Conservation (phyloP, 2,888 invertebrate species). For the Cerastis rubricosa region DNA sequence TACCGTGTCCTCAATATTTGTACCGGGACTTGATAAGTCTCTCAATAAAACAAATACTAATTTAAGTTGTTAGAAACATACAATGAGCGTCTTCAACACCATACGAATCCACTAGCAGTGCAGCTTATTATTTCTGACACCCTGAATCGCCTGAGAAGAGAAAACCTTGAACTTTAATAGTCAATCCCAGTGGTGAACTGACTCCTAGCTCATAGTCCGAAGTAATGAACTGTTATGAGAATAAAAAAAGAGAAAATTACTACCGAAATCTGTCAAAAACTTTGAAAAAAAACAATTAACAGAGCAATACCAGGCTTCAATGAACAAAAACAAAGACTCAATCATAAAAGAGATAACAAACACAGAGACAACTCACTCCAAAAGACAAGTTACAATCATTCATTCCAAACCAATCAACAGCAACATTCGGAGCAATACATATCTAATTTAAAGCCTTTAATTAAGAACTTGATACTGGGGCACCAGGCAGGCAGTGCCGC, state of each 20-base stretch:
- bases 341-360: background rate
- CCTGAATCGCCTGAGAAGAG: background rate
- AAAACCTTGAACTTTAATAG: no score
- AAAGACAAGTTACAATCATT: constrained; percentile 6
- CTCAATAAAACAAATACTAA: background rate
- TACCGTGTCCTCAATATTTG: background rate
- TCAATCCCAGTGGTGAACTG: no score
- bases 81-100: background rate
- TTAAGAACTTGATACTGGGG: constrained; percentile 54
- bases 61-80: background rate
- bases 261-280: background rate
- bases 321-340: background rate
- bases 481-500: constrained; percentile 32
- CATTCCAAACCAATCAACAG: constrained; percentile 24
- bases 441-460: constrained; percentile 54
- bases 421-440: constrained; percentile 36
- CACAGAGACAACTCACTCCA: background rate
- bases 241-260: background rate
- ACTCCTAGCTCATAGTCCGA: background rate
- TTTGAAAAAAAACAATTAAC: background rate
- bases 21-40: background rate
- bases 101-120: background rate
- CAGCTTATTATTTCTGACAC: background rate
- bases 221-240: background rate
- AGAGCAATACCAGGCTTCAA: background rate